These are phyloP conservation scores for Pocillopora verrucosa DNA, from an alignment of 64 coral and sea anemone genomes.

Conservation along the genomic window DNA sequence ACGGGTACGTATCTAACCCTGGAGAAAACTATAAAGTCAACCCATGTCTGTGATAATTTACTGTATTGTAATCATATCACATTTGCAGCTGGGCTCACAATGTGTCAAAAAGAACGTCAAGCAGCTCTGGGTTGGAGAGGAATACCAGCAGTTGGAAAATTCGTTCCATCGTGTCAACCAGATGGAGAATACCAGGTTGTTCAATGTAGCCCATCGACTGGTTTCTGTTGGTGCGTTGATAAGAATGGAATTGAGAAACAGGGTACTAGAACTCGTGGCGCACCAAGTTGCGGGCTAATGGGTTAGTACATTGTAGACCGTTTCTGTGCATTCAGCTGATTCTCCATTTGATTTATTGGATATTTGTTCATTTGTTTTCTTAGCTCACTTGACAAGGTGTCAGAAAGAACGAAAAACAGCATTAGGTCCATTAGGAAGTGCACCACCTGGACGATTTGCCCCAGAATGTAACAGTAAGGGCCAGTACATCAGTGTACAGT, in stretches of 20 bases:
- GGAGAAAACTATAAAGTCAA: no score
- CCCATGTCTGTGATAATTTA: no score
- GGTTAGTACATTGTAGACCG: conserved; percentile 13
- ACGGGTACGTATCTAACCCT: neutral
- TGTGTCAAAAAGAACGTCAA: conserved; percentile 63
- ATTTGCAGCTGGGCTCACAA: conserved; percentile 44
- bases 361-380: neutral
- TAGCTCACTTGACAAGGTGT: conserved; percentile 32
- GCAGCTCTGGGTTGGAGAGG: conserved; percentile 48
- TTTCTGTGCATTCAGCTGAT: neutral
- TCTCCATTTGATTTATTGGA: no score
- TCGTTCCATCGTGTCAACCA: conserved; percentile 64
- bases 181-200: conserved; percentile 62
- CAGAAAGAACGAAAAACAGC: conserved; percentile 41
- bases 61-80: neutral
- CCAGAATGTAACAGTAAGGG: conserved; percentile 66
- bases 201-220: conserved; percentile 34
- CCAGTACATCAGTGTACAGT: conserved; percentile 72
- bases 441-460: conserved; percentile 65
- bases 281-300: conserved; percentile 55
- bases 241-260: conserved; percentile 56
- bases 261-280: conserved; percentile 41
- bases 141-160: conserved; percentile 28
- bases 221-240: conserved; percentile 80
- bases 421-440: conserved; percentile 35